Evolutionary conservation across 2,888 invertebrate genomes (phyloP), one percentile per base, ranked within the genome.

Genomic region (Sarcophaga subvicina): DNA sequence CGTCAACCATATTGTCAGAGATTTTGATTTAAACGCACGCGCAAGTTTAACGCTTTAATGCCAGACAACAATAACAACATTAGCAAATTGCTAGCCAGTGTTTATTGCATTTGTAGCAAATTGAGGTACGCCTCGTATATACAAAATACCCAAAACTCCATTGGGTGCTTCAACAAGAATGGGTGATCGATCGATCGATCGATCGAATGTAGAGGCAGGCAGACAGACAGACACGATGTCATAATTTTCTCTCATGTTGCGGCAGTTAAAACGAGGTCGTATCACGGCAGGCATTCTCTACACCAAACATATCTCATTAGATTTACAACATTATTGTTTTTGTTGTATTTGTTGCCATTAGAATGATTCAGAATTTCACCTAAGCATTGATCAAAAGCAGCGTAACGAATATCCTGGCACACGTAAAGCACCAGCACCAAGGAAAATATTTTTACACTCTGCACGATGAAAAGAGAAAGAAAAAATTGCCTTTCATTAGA

Each of bases 391-490:
- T 67, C 83, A 77, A 80, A 60, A 85, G 84, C 88, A 87, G 89
- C 89, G 89, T 89, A 89, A 87, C 89, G 88, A 89, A 90, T 90
- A 71, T 87, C 80, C 86, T 89, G 90, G 89, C 90, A 89, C 89
- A 90, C 90, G 89, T 83, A 79, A 37, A 67, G 62, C 81, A 81
- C 80, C 79, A 49, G 84, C 64, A 17, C 54, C 4, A 17, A 54
- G 17, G 17, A 54, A 54, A 4, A 54, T 10, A 54, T 14, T 14
- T 17, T 14, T 54, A 14, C 1, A 49, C 14, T 49, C 49, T 49
- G 3, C 12, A 49, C 14, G 49, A 14, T 49, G 4, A 49, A 49
- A 14, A 14, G 49, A 49, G 49, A 49, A 1, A 49, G 4, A 49
- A 0, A 49, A 14, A 49, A 14, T 49, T 49, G 11, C 17, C 54